Base-by-base conservation (phyloP, 1,140 invertebrate genomes). In the Colletes gigas region DNA sequence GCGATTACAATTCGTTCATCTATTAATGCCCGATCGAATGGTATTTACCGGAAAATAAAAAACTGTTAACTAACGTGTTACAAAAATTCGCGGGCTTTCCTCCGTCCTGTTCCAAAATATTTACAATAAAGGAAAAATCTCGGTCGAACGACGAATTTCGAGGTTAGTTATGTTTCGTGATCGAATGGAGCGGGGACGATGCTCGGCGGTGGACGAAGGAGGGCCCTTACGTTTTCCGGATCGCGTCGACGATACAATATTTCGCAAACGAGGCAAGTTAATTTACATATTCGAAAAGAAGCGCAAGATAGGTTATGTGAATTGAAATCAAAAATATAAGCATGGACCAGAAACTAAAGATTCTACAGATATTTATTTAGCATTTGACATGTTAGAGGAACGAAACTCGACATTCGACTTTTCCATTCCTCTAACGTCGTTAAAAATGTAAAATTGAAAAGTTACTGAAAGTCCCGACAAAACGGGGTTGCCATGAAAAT, bases 141-240 rank as follows among this genome's bases (percentile, higher is more conserved):
- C n/a, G n/a, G n/a, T n/a, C n/a, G n/a, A n/a, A n/a, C n/a, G 30
- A 30, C 55, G 41, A 76, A 81, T 68, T 83, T 83, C 15, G 62
- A 78, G 60, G 59, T 44, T 10, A 50, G 54, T 21, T 17, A 50
- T 9, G 39, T 68, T 68, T n/a, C 50, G 44, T 9, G 54, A 19
- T 21, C 8, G 19, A 9, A 30, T 30, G 15, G 17, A 5, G 30
- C 7, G 67, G 67, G 67, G 66, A 17, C 57, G 59, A 4, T 71
- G 15, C 44, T 6, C n/a, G 39, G 6, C 19, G 14, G 15, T 12
- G 7, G 17, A n/a, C 8, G 3, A 30, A 3, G 15, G 5, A 12
- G 41, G 19, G 60, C 30, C 6, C n/a, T 67, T 39, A 44, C 65
- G 65, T 50, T 54, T 77, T 77, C 65, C 19, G 75, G 75, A 68